Conservation (phyloP, 2,888 invertebrate genomes). For the Dichetophora obliterata region DNA sequence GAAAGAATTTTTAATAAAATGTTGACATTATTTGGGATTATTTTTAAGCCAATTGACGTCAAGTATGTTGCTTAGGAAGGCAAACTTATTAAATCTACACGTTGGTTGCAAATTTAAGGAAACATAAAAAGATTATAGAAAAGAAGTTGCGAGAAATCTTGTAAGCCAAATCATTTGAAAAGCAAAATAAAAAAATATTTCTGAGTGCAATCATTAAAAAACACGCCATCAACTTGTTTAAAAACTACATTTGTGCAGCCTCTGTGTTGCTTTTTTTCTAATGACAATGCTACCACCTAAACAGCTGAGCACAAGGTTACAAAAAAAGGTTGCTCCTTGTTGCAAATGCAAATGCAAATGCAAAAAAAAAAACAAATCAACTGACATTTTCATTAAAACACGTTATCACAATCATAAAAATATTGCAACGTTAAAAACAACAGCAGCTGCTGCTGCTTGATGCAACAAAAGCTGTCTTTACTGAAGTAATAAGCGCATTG, state of each 20-base stretch:
- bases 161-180: too few species aligned
- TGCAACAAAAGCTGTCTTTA: not conserved
- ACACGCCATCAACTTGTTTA: too few species aligned
- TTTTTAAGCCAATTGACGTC: not conserved
- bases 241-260: not conserved
- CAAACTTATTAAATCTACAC: not conserved
- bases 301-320: not conserved
- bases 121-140: too few species aligned
- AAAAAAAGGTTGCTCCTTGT: too few species aligned
- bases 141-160: too few species aligned
- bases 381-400: conserved; percentile 25
- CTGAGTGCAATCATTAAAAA: too few species aligned
- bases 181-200: too few species aligned
- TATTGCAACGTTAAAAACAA: not conserved
- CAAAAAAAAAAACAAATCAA: not conserved
- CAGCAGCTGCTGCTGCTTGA: not conserved
- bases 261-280: not conserved
- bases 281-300: not conserved
- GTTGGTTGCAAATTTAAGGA: too few species aligned
- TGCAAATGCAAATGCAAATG: too few species aligned
- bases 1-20: too few species aligned
- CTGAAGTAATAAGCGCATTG: not conserved
- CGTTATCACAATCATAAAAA: conserved; percentile 7
- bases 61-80: too few species aligned
- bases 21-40: too few species aligned